Evolutionary conservation across 2,797 vertebrate species (phyloP).

Genomic region (Amniataba percoides): DNA sequence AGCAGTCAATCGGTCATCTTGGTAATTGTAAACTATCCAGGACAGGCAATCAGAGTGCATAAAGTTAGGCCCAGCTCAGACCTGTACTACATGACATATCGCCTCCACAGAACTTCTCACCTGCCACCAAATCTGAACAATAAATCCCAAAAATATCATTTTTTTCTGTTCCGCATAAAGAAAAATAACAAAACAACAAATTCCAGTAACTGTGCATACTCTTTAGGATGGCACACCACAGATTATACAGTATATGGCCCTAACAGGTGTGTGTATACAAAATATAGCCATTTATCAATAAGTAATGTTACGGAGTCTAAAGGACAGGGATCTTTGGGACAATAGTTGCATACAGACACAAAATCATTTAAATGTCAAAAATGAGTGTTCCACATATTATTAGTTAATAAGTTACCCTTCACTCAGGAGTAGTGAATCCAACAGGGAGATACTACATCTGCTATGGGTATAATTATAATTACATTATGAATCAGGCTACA

Average conservation of each 20-base stretch:
- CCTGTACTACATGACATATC: conserved; percentile 20
- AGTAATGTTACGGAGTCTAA: conserved; percentile 58
- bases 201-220: conserved; percentile 64
- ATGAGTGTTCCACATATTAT: conserved; percentile 61
- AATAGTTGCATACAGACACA: conserved; percentile 70
- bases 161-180: conserved; percentile 20
- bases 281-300: conserved; percentile 63
- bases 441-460: conserved; percentile 62
- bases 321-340: conserved; percentile 67
- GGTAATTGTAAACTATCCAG: conserved; percentile 37
- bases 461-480: conserved; percentile 57
- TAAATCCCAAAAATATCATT: conserved; percentile 10
- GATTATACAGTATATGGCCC: conserved; percentile 66
- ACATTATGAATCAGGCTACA: conserved; percentile 45
- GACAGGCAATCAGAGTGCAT: conserved; percentile 35
- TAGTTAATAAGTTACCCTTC: conserved; percentile 52
- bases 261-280: conserved; percentile 65
- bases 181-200: conserved; percentile 51
- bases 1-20: conserved; percentile 15
- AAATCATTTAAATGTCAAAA: conserved; percentile 64
- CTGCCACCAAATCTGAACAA: conserved; percentile 20
- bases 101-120: conserved; percentile 12
- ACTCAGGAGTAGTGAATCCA: conserved; percentile 56
- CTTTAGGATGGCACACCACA: conserved; percentile 73
- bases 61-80: conserved; percentile 19